A percentile compares a stretch with the other conserved stretches of the same genome.
phyloP scores from a whole-genome alignment of 2,888 invertebrate species.

The Drosophila koepferae region DNA sequence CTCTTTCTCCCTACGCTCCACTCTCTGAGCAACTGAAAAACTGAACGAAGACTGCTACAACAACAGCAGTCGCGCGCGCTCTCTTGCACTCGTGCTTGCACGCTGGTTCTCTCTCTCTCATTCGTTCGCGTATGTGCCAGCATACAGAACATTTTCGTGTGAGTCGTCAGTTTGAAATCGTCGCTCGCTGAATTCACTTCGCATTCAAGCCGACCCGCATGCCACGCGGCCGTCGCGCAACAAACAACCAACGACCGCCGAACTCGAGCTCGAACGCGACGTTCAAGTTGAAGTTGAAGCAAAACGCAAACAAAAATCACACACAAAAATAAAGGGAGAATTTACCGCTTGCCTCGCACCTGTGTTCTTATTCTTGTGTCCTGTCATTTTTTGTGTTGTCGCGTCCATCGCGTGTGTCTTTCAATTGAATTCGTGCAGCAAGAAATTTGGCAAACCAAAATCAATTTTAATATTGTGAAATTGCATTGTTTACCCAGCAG shows the following conservation, averaged over 20 bases:
- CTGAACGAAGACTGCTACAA: slow-evolving; percentile 38
- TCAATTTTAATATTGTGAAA: slow-evolving; percentile 47
- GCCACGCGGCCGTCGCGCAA: slow-evolving; percentile 64
- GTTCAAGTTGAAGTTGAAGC: slow-evolving; percentile 42
- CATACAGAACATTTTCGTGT: slow-evolving; percentile 38
- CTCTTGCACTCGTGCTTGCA: slow-evolving; percentile 10
- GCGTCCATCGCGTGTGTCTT: slow-evolving; percentile 39
- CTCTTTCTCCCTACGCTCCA: slow-evolving; percentile 7
- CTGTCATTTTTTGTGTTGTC: slow-evolving; percentile 33
- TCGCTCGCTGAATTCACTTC: slow-evolving; percentile 77
- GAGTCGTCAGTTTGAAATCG: slow-evolving; percentile 76
- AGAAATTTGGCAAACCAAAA: slow-evolving; percentile 41
- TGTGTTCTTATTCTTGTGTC: slow-evolving; percentile 33
- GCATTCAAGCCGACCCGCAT: slow-evolving; percentile 54
- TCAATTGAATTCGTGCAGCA: slow-evolving; percentile 49
- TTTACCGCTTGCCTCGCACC: slow-evolving; percentile 50
- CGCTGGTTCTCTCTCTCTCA: slow-evolving; percentile 12
- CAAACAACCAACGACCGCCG: slow-evolving; percentile 61
- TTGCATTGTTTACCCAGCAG: slow-evolving; percentile 17
- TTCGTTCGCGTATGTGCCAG: slow-evolving; percentile 17
- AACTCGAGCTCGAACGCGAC: slow-evolving; percentile 46
- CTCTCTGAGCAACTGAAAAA: slow-evolving; percentile 32
- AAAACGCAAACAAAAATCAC: slow-evolving; percentile 36
- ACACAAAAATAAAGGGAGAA: slow-evolving; percentile 31
- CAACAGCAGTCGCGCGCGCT: slow-evolving; percentile 8